Base-by-base conservation (phyloP, 2,797 vertebrate genomes). In the Lutjanus campechanus region DNA sequence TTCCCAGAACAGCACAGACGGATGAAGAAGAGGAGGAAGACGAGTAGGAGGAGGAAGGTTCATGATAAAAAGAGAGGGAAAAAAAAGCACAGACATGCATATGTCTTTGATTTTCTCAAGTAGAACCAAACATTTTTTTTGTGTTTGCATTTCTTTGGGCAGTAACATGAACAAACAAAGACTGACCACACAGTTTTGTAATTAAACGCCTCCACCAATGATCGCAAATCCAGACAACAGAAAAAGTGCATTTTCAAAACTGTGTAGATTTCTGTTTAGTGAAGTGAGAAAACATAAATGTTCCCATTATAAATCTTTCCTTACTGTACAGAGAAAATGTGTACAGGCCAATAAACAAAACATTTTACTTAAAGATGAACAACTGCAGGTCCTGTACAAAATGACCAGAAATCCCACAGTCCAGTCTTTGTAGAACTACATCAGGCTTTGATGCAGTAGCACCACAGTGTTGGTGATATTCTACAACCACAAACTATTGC, bases 1-100 rank as follows among this genome's bases (percentile, higher is more conserved):
- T 84, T 89, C 64, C 77, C 77, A 83, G 73, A 86, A 63, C 12
- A 19, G 76, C 55, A 64, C 20, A 60, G 74, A 49, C 55, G 53
- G 49, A 84, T 13, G 66, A 73, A 12, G 41, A 60, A 1, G 70
- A 59, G 8, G 46, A 72, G 5, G 44, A 22, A 5, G 44, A 20
- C 8, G 41, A 25, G 5, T 65, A 59, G 3, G 29, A 40, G 8
- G 36, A 72, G 25, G 20, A 49, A 47, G 8, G 3, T 47, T 72
- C n/a, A n/a, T 3, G 8, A 64, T 8, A 72, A 50, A 43, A 70
- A 60, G 12, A 43, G 46, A 60, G 12, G 36, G 43, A 63, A 11
- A 46, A 13, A 49, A 12, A 16, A 10, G 43, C 16, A 11, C 51
- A 50, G 1, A 25, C 51, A 68, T 12, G 6, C 13, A 46, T 9